These are phyloP conservation scores for Andrena bucephala DNA, from an alignment of 2,888 invertebrate species.

Conservation along the genomic window DNA sequence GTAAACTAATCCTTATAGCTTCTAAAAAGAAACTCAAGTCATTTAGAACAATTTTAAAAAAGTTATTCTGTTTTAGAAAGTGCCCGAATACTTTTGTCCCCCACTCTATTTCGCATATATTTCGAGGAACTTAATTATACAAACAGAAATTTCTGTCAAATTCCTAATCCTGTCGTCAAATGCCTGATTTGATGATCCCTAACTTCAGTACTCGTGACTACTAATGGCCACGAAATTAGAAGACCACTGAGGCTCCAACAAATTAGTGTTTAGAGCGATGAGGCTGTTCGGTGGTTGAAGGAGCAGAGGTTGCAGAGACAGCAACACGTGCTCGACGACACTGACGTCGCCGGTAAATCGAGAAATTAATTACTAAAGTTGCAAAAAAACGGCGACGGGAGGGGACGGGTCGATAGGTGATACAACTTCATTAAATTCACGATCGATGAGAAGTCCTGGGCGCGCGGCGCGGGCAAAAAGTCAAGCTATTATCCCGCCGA, in stretches of 20 bases:
- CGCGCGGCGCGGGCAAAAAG: constrained; percentile 49
- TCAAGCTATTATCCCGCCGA: constrained; percentile 60
- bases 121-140: not conserved
- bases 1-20: too few species aligned
- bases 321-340: constrained; percentile 21
- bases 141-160: not conserved
- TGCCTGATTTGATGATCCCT: not conserved
- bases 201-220: not conserved
- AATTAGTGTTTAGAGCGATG: not conserved
- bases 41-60: too few species aligned
- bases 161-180: not conserved
- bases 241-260: not conserved
- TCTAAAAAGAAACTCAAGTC: too few species aligned
- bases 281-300: not conserved
- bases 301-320: not conserved
- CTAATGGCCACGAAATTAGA: too few species aligned
- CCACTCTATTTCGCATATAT: too few species aligned
- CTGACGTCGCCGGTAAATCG: constrained; percentile 46
- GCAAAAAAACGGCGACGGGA: constrained; percentile 37
- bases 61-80: too few species aligned
- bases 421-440: constrained; percentile 60
- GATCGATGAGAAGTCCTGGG: constrained; percentile 54
- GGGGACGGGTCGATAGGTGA: constrained; percentile 45
- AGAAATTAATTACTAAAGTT: constrained; percentile 59
- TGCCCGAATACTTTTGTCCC: too few species aligned